Base-by-base conservation (phyloP, 2,113 vertebrate species). In the Pantherophis guttatus region DNA sequence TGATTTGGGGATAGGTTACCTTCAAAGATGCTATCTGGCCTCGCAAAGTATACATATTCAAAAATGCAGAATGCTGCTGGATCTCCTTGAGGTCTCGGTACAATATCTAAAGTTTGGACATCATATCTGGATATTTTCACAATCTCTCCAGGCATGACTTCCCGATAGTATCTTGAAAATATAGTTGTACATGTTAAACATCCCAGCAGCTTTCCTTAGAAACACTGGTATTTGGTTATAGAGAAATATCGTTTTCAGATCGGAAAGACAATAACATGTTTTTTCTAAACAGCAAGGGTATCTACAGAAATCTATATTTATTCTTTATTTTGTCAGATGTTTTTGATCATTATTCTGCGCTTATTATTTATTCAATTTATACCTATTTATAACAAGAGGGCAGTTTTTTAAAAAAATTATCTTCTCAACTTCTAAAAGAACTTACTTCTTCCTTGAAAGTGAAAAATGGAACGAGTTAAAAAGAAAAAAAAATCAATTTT, bases 21-120 rank as follows among this genome's bases (percentile, higher is more conserved):
- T 99, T 99, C 99, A 97, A 99, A 99, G 92, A 99, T 99, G 91
- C 99, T 99, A 97, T 99, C 99, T 88, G 99, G 99, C 97, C 99
- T 98, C 96, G 99, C 99, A 97, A 99, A 99, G 97, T 99, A 99
- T 95, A 99, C 99, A 48, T 99, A 99, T 97, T 99, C 99, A 97
- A 99, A 99, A 95, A 99, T 99, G 96, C 99, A 99, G 97, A 99
- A 99, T 1, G 99, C 99, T 81, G 98, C 97, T 0, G 97, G 97
- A 93, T 99, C 98, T 96, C 98, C 98, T 94, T 98, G 98, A 62
- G 98, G 97, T 15, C 99, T 98, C 86, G 98, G 97, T 86, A 99
- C 98, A 52, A 98, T 90, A 65, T 98, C 98, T 96, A 99, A 96
- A 26, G 98, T 98, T 96, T 98, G 98, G 52, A 99, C 94, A 39